These are phyloP conservation scores for Carlito syrichta DNA, from an alignment of 2,113 vertebrate species.

Conservation along the genomic window DNA sequence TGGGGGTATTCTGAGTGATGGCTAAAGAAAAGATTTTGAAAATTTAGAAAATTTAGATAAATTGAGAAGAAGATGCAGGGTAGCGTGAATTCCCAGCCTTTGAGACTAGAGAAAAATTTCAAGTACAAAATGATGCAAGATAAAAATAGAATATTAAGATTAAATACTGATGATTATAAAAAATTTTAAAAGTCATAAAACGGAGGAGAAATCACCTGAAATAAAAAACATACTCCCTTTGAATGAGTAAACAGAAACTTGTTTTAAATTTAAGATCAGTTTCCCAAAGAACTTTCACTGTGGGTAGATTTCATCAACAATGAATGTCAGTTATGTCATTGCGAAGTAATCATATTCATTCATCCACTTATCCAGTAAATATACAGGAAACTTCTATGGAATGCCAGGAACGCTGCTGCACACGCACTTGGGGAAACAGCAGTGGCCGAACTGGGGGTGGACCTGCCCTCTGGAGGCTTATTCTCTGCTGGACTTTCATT, in stretches of 20 bases:
- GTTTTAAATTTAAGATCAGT: background rate
- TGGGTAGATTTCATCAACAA: background rate
- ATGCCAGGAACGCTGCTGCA: too few species aligned
- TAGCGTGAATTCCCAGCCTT: background rate
- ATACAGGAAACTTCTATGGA: background rate
- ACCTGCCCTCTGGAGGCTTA: background rate
- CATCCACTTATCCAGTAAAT: background rate
- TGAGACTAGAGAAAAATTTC: background rate
- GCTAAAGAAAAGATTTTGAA: background rate
- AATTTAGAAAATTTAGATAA: slow-evolving; percentile 2
- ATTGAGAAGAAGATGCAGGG: background rate
- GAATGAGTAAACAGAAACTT: background rate
- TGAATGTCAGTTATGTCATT: background rate
- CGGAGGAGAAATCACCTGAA: background rate
- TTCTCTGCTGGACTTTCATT: background rate
- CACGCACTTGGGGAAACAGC: background rate
- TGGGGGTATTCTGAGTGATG: background rate
- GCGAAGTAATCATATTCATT: background rate
- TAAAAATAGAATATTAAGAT: background rate
- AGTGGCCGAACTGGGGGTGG: background rate
- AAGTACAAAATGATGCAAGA: background rate
- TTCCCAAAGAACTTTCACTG: background rate
- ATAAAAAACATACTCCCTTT: background rate
- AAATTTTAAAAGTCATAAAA: background rate
- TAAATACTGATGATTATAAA: background rate